Evolutionary conservation across 2,888 invertebrate species (phyloP).

Genomic region (Apamea crenata): DNA sequence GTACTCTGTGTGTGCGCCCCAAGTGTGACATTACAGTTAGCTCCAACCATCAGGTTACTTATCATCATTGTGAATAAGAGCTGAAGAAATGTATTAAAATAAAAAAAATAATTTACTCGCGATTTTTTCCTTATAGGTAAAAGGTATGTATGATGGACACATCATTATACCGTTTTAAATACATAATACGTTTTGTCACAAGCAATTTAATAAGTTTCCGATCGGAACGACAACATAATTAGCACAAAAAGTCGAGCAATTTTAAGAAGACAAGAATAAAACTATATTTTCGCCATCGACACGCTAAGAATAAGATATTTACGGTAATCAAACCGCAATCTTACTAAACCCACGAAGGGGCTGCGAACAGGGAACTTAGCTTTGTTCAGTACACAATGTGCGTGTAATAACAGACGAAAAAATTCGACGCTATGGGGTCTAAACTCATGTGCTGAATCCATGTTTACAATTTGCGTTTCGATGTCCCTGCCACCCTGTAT

Average conservation of each 20-base stretch:
- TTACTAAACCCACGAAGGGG: neutral
- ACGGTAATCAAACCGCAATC: neutral
- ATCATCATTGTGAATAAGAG: conserved; percentile 81
- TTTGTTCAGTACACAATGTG: conserved; percentile 4
- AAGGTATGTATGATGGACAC: neutral
- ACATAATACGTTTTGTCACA: conserved; percentile 12
- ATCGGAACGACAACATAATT: conserved; percentile 14
- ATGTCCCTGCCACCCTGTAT: too few relatives aligned
- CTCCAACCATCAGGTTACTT: conserved; percentile 75
- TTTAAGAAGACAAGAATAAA: neutral
- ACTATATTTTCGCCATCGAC: too few relatives aligned
- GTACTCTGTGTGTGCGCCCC: conserved; percentile 93
- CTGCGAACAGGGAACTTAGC: neutral
- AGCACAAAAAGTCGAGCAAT: neutral
- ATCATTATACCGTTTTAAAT: conserved; percentile 2
- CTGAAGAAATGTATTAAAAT: neutral
- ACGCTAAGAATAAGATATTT: neutral
- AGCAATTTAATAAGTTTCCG: conserved; percentile 26
- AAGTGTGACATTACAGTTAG: conserved; percentile 93
- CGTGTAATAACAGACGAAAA: too few relatives aligned
- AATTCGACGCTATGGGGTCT: too few relatives aligned
- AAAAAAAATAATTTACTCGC: too few relatives aligned
- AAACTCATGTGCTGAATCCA: too few relatives aligned
- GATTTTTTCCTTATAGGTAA: neutral
- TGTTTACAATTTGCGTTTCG: too few relatives aligned